Evolutionary conservation across 2,113 vertebrate genomes (phyloP).

Genomic region (Megaceryle torquata): DNA sequence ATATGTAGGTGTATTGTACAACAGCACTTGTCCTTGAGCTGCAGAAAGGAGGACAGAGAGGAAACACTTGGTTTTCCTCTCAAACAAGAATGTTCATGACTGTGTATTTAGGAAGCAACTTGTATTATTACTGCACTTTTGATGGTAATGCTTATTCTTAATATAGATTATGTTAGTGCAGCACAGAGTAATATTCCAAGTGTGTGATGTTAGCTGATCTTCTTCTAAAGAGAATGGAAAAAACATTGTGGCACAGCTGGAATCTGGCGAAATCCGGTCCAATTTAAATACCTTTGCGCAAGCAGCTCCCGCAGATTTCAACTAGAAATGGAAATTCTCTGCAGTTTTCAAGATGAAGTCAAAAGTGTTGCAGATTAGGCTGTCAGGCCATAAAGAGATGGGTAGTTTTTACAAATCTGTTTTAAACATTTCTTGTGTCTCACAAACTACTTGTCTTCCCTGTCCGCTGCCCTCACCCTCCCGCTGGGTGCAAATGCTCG

Average conservation of each 20-base stretch:
- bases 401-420: neutral
- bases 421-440: neutral
- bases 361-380: neutral
- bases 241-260: neutral
- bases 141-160: neutral
- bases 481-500: neutral
- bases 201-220: neutral
- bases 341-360: slow-evolving; percentile 1
- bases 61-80: neutral
- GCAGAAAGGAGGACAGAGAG: neutral
- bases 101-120: neutral
- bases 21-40: neutral
- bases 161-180: neutral
- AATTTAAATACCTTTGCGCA: neutral
- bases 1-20: neutral
- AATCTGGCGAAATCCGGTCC: neutral
- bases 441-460: neutral
- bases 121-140: neutral
- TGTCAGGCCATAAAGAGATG: neutral
- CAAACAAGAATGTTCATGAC: neutral
- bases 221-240: neutral
- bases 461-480: neutral
- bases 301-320: neutral
- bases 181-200: neutral
- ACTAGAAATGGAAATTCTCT: neutral